phyloP scores from a whole-genome alignment of 2,888 invertebrate genomes.

The Frankliniella fusca region DNA sequence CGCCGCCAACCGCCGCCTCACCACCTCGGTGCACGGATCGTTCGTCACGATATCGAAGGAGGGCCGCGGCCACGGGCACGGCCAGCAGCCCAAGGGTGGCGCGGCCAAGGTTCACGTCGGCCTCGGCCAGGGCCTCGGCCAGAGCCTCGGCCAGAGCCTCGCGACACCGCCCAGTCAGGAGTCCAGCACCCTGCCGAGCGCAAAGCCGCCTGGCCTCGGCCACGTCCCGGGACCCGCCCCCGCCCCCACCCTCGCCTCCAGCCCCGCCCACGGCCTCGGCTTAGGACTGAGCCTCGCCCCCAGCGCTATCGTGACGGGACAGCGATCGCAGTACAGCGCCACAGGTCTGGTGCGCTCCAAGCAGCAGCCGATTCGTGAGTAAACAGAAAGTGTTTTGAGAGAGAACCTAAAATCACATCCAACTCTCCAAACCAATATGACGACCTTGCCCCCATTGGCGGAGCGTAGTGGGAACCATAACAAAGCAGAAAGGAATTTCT shows the following conservation, averaged over 20 bases:
- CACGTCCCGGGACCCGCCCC: not conserved
- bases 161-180: too few relatives aligned
- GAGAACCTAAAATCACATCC: not conserved
- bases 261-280: not conserved
- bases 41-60: not conserved
- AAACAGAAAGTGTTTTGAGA: too few relatives aligned
- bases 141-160: not conserved
- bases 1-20: not conserved
- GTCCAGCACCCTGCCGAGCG: too few relatives aligned
- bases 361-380: not conserved
- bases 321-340: not conserved
- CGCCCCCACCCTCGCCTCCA: not conserved
- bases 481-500: too few relatives aligned
- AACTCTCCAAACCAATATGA: too few relatives aligned
- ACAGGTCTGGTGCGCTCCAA: not conserved
- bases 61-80: not conserved
- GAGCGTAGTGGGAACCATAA: too few relatives aligned
- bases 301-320: not conserved
- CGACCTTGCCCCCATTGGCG: too few relatives aligned
- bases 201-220: too few relatives aligned
- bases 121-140: not conserved
- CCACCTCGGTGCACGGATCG: not conserved
- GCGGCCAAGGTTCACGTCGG: not conserved
- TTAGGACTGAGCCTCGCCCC: not conserved
- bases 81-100: not conserved